Evolutionary conservation across 2,797 vertebrate species (phyloP).

Genomic region (Manis pentadactyla): DNA sequence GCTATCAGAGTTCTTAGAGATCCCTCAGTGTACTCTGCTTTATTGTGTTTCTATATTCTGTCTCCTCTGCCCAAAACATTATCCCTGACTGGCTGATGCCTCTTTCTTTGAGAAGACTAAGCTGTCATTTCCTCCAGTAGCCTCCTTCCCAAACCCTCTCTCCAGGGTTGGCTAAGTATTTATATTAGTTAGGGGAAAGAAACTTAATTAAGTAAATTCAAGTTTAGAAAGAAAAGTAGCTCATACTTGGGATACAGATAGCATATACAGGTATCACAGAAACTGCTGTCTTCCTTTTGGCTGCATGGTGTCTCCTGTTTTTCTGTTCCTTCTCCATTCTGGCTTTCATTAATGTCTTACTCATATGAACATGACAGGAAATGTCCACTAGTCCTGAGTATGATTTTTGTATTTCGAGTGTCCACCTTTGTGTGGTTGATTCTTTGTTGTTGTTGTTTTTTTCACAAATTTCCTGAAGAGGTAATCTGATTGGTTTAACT

Average conservation of each 20-base stretch:
- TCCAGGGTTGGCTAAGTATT: background rate
- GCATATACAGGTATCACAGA: background rate
- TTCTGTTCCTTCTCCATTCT: background rate
- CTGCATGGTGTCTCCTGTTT: background rate
- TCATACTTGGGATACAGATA: background rate
- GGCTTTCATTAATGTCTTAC: conserved; percentile 21
- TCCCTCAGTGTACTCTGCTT: background rate
- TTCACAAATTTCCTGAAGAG: conserved; percentile 6
- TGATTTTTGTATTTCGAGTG: conserved; percentile 25
- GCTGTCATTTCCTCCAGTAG: background rate
- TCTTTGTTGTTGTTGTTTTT: background rate
- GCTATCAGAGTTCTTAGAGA: background rate
- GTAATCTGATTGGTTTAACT: conserved; percentile 4
- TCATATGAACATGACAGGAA: conserved; percentile 3
- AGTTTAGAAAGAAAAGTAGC: background rate
- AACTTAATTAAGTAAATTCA: conserved; percentile 26
- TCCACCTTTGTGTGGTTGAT: background rate
- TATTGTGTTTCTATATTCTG: background rate
- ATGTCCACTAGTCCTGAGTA: background rate
- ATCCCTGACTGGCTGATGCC: background rate
- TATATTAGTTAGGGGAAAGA: background rate
- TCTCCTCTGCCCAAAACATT: background rate
- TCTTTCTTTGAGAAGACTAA: conserved; percentile 52
- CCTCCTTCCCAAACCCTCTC: background rate
- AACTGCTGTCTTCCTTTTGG: background rate